Evolutionary conservation across 2,888 invertebrate species (phyloP), one percentile per base, ranked within the genome.

Genomic region (Torymus tubicola): DNA sequence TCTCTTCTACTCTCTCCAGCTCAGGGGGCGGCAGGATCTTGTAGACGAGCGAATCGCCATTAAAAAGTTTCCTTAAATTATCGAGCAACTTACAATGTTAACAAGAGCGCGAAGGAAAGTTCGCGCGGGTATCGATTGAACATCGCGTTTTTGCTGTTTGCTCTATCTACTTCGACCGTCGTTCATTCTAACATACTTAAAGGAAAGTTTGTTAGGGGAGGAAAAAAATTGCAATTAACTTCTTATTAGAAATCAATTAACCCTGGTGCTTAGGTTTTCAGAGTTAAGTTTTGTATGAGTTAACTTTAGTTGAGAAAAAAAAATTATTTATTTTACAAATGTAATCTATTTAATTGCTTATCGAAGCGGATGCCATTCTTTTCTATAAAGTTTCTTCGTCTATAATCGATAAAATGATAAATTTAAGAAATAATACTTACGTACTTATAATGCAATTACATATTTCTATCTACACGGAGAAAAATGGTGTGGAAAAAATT

Each of bases 31-130:
- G 42, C n/a, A 55, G 61, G 42, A 53, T 61, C 71, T 64, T 68
- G 81, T 77, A 70, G 78, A 71, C 71, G 64, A 55, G 78, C 61
- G 76, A 81, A 76, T 82, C 79, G 78, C 75, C 81, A 82, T 83
- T 83, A 82, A 83, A 81, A 83, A 82, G 73, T 82, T 83, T 82
- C 69, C 60, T 75, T 70, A 78, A 82, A 81, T 82, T 82, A 83
- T 81, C 61, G 67, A 64, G 60, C 60, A 73, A 74, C 74, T 81
- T 78, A 65, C 70, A 71, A 73, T 78, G 70, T 75, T 78, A 83
- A 73, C 78, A 78, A 73, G 68, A 70, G 60, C 52, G 67, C 67
- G 65, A 80, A 73, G 69, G 74, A 80, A 78, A 83, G 21, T 58
- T 75, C 5, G 21, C n/a, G 24, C 12, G 31, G 52, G 18, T 71